Base-by-base conservation (phyloP, 1,140 invertebrate genomes). In the Drosophila quadrilineata region DNA sequence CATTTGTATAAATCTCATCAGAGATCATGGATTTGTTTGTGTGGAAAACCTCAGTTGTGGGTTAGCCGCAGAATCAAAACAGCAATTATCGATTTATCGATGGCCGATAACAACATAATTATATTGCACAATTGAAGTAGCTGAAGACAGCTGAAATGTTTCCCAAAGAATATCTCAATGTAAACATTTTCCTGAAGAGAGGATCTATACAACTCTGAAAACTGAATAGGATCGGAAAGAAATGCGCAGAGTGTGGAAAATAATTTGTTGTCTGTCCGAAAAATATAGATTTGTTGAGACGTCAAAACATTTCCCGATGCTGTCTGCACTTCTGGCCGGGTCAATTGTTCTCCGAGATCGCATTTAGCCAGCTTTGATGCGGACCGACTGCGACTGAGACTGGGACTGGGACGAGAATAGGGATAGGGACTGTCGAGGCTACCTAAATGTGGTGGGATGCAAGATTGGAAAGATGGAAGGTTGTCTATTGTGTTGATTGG, bases 281-380 rank as follows among this genome's bases (percentile, higher is more conserved):
- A 76, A 71, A 76, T 73, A 49, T 65, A 70, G 38, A 60, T 49
- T 14, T 53, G 70, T n/a, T n/a, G 79, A 77, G 58, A 79, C 69
- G 75, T 80, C 75, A 80, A 80, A 80, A 80, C 45, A 58, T 75
- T 52, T 75, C 21, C 35, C n/a, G n/a, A n/a, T n/a, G n/a, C 21
- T 46, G 53, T 58, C 71, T 65, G 75, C 75, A 80, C 75, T 80
- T 80, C 71, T 82, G 49, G 22, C 43, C n/a, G n/a, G n/a, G n/a
- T n/a, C 53, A 66, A 79, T 80, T 77, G 70, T 75, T 79, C 38
- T 36, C 10, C 60, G 22, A 22, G 64, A 57, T 28, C 56, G 48
- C 41, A 41, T 10, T 68, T 75, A 62, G 43, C 21, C 29, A 28
- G 40, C 60, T 80, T 80, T 80, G 68, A 80, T 72, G 48, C 40